Evolutionary conservation across 2,113 vertebrate genomes (phyloP).

Genomic region (Ellobius talpinus): DNA sequence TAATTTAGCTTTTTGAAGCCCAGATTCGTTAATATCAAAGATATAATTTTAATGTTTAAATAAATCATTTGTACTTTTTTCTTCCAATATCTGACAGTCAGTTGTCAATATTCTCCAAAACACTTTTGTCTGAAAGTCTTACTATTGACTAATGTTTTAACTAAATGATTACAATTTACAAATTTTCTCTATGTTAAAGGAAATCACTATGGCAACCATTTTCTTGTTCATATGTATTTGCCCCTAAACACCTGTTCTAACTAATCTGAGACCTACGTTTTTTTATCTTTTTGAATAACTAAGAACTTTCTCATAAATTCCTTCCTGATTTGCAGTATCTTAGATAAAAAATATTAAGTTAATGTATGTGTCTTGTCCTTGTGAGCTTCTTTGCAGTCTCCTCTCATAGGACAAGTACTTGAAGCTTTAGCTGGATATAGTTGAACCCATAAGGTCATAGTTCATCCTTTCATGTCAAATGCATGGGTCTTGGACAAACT

Average conservation of each 20-base stretch:
- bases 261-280: neutral
- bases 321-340: neutral
- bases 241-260: slow-evolving; percentile 6
- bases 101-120: neutral
- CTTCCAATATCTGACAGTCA: neutral
- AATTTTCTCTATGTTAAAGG: slow-evolving; percentile 8
- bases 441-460: neutral
- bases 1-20: slow-evolving; percentile 6
- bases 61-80: slow-evolving; percentile 41
- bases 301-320: neutral
- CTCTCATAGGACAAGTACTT: neutral
- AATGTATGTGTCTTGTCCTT: neutral
- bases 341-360: neutral
- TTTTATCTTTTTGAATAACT: slow-evolving; percentile 21
- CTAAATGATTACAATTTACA: neutral
- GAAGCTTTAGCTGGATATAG: neutral
- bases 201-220: slow-evolving; percentile 11
- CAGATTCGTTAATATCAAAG: neutral
- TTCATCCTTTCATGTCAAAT: neutral
- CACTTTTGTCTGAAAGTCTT: slow-evolving; percentile 21
- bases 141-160: slow-evolving; percentile 50
- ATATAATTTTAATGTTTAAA: neutral
- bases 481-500: neutral
- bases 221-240: neutral
- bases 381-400: neutral